Base-by-base conservation (phyloP, 2,888 invertebrate genomes). In the Stenchaetothrips biformis region DNA sequence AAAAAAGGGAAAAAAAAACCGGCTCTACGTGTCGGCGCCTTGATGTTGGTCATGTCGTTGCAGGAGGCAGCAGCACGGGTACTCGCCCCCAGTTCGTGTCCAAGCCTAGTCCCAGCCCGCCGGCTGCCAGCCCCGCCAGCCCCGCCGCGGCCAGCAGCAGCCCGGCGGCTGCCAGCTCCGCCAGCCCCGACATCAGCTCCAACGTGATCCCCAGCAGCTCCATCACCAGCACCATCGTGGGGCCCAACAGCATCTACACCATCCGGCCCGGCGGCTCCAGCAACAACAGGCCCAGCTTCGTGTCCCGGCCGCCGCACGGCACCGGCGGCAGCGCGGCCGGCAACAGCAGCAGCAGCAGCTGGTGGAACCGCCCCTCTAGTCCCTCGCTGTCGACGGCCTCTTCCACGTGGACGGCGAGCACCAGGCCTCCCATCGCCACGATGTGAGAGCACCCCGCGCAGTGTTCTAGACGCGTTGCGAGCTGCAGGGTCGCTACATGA, bases 151-250 rank as follows among this genome's bases (percentile, higher is more conserved):
- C 49, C 82, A 83, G 80, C 67, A 82, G 37, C 37, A 37, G 80
- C 81, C 62, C 81, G 81, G 79, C 81, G 82, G 47, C 82, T 82
- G 27, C 84, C 84, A 79, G 82, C 85, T 49, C 84, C 37, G 37
- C 59, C 85, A 84, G 82, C 84, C 86, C 25, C 21, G 67, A 74
- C 67, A 74, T 74, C 67, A 74, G 25, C 67, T 25, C 67, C 67
- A 74, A 84, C 84, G 78, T 48, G 87, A 84, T 85, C 87, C 86
- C 88, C 88, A 86, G 87, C 87, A 88, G 87, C 84, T 86, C 84
- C 81, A 85, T 81, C 77, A 83, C 83, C 83, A 84, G 77, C 85
- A 86, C 62, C 86, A 87, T 85, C 86, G 48, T 85, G 88, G 3
- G 86, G 87, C 81, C 87, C 87, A 84, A 86, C 74, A 86, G 86